Evolutionary conservation across 2,797 vertebrate genomes (phyloP).

Genomic region (Esox masquinongy): DNA sequence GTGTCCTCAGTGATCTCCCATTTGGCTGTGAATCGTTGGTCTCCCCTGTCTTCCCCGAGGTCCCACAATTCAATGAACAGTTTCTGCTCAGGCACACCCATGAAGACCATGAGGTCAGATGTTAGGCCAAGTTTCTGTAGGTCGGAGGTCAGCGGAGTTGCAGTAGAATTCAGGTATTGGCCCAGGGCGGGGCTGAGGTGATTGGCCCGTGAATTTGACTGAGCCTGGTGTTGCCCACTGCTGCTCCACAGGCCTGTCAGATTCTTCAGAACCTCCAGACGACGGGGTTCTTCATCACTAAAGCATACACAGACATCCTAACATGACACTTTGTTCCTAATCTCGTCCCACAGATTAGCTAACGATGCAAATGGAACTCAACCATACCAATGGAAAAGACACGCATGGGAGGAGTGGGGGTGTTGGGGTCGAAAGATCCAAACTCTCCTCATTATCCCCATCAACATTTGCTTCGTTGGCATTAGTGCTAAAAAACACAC

Average conservation of each 20-base stretch:
- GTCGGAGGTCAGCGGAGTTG: neutral
- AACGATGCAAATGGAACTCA: no score
- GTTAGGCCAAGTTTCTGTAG: neutral
- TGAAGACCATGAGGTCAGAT: neutral
- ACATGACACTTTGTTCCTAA: neutral
- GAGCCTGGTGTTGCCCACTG: neutral
- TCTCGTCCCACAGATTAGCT: neutral
- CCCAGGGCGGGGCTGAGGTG: neutral
- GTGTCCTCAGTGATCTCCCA: neutral
- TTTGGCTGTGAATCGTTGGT: neutral
- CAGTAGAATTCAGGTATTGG: neutral
- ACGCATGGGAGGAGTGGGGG: no score
- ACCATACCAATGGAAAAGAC: no score
- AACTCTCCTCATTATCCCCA: no score
- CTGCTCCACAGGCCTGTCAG: conserved; percentile 1
- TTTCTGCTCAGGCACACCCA: neutral
- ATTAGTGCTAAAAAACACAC: no score
- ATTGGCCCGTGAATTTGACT: neutral
- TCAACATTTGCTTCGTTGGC: no score
- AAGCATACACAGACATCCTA: neutral
- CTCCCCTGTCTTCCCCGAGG: neutral
- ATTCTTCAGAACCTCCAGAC: neutral
- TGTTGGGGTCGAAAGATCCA: no score
- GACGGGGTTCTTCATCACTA: neutral
- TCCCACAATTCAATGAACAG: neutral